These are phyloP conservation scores for Pipistrellus kuhlii DNA, from an alignment of 2,797 vertebrate genomes.

Conservation along the genomic window DNA sequence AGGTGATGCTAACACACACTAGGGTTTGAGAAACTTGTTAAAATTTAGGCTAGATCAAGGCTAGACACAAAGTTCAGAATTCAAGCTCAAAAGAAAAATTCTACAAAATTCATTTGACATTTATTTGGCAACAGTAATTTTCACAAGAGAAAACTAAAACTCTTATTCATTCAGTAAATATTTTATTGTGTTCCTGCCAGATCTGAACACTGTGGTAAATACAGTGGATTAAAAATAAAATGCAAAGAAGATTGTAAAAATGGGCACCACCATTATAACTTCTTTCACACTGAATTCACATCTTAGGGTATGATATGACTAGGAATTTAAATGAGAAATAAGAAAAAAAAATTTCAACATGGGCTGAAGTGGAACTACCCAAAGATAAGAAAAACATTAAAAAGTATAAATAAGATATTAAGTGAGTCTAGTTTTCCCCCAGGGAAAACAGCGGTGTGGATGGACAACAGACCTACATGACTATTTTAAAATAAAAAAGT, in stretches of 20 bases:
- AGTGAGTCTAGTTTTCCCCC: slow-evolving; percentile 11
- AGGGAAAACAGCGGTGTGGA: not conserved
- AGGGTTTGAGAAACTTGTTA: slow-evolving; percentile 29
- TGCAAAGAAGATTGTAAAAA: not conserved
- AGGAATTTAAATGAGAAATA: slow-evolving; percentile 49
- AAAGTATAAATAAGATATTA: not conserved
- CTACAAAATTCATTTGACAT: not conserved
- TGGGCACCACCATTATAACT: not conserved
- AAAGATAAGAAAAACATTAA: slow-evolving; percentile 40
- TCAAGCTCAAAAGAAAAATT: slow-evolving; percentile 41
- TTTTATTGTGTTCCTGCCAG: not conserved
- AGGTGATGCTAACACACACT: not conserved
- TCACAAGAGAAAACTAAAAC: slow-evolving; percentile 39
- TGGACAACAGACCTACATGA: not conserved
- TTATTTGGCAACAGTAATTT: slow-evolving; percentile 25
- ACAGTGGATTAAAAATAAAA: slow-evolving; percentile 40
- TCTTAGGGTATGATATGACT: not conserved
- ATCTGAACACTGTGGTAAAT: slow-evolving; percentile 18
- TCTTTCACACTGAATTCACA: slow-evolving; percentile 1
- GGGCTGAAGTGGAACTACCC: not conserved
- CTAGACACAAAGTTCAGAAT: slow-evolving; percentile 33
- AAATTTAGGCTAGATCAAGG: not conserved
- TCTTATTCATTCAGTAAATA: slow-evolving; percentile 14
- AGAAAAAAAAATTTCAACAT: not conserved
- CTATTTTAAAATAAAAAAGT: slow-evolving; percentile 67